These are phyloP conservation scores for Cichlasoma orientale DNA, from an alignment of 2,797 vertebrate species.

Conservation along the genomic window DNA sequence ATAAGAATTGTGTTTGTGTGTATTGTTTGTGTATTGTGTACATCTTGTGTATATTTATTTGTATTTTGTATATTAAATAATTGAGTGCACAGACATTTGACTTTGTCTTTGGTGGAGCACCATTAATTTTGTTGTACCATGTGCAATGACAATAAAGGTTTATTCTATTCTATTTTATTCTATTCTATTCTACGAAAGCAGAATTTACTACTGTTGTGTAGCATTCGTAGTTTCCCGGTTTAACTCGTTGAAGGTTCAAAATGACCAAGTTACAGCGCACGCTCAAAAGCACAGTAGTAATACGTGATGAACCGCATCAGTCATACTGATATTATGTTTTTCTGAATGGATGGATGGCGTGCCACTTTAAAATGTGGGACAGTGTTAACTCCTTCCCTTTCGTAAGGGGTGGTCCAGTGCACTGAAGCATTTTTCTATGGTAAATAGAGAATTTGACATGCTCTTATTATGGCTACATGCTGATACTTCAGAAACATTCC, in stretches of 20 bases:
- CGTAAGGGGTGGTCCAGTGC: background rate
- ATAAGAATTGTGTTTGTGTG: background rate
- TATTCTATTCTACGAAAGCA: background rate
- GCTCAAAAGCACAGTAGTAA: background rate
- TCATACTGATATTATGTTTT: background rate
- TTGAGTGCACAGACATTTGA: no score
- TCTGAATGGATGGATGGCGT: background rate
- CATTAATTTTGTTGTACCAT: no score
- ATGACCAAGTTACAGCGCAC: background rate
- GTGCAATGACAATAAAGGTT: no score
- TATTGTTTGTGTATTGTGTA: no score
- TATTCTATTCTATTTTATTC: no score
- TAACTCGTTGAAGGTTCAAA: background rate
- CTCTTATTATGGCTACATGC: background rate
- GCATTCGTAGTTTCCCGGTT: background rate
- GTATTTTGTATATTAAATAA: no score
- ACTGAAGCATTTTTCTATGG: fast-evolving
- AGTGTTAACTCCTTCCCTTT: background rate
- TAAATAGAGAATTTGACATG: background rate
- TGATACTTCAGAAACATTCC: background rate
- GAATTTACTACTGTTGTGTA: background rate
- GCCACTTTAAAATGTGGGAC: background rate
- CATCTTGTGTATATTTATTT: no score
- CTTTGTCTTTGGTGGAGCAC: no score
- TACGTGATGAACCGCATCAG: background rate